Evolutionary conservation across 2,888 invertebrate species (phyloP), one percentile per base, ranked within the genome.

Genomic region (Diaprepes abbreviatus): DNA sequence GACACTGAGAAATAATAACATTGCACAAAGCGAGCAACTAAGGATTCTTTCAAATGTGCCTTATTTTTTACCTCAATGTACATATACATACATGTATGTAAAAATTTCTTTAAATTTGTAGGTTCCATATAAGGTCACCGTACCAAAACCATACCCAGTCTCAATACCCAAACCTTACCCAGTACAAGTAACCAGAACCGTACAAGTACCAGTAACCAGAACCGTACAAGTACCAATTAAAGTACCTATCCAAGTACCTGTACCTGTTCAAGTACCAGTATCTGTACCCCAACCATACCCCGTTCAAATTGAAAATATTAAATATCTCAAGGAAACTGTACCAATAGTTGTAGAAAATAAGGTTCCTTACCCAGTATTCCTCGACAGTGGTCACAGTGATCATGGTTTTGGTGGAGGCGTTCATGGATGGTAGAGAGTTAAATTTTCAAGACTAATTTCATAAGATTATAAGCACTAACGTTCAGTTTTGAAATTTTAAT

Each of bases 101-200:
- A n/a, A n/a, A n/a, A n/a, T n/a, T n/a, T n/a, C n/a, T 19, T 57
- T 57, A 21, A 10, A n/a, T 40, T 12, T 70, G 16, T 16, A 71
- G 71, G 66, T 71, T 43, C 72, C 79, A 48, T 75, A 79, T 3
- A 82, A 83, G 76, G 79, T 82, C 17, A 81, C 84, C 48, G 84
- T 85, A 0, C 85, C 86, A 73, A 84, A 83, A 72, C 85, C 85
- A 12, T 83, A 83, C 72, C 83, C 89, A 31, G 89, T 90, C 9
- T 85, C 86, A 54, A 86, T 89, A 1, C 86, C 88, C 45, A 86
- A 88, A 58, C 87, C 86, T 0, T 87, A 88, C 0, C 90, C 90
- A 0, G 88, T 90, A 9, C 82, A 86, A 66, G 88, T 91, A 3
- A 87, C 87, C 80, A 89, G 83, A 59, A 74, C 76, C 60, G 70